Conservation (phyloP, 2,113 vertebrate genomes). For the Vanacampus margaritifer region DNA sequence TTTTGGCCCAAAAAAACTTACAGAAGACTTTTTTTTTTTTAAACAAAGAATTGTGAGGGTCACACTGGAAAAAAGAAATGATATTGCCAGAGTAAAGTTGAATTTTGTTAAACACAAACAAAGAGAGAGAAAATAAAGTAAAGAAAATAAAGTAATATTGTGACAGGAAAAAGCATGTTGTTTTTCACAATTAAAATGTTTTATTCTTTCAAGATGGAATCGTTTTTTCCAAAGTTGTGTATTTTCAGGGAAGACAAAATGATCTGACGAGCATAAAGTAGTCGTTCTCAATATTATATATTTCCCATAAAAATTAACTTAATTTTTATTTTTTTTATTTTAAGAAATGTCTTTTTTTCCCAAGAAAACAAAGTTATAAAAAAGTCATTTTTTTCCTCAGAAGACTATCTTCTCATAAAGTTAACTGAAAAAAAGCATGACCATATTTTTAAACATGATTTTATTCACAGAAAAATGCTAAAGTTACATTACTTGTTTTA, state of each 20-base stretch:
- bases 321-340: neutral
- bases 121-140: no score
- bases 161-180: neutral
- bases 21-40: slow-evolving; percentile 4
- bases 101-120: neutral
- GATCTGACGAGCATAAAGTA: neutral
- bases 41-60: neutral
- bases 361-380: no score
- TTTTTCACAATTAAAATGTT: no score
- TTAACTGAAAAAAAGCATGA: no score
- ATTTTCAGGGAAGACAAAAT: neutral
- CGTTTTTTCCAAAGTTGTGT: neutral
- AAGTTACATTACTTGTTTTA: no score
- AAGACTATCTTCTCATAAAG: no score
- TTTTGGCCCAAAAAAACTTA: neutral
- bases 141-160: neutral
- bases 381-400: no score
- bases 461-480: no score
- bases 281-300: neutral
- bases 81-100: neutral
- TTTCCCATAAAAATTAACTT: neutral
- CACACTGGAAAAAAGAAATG: slow-evolving; percentile 32
- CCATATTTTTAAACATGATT: no score
- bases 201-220: no score
- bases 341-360: no score